Base-by-base conservation (phyloP, 2,888 invertebrate species). In the Belgica antarctica region DNA sequence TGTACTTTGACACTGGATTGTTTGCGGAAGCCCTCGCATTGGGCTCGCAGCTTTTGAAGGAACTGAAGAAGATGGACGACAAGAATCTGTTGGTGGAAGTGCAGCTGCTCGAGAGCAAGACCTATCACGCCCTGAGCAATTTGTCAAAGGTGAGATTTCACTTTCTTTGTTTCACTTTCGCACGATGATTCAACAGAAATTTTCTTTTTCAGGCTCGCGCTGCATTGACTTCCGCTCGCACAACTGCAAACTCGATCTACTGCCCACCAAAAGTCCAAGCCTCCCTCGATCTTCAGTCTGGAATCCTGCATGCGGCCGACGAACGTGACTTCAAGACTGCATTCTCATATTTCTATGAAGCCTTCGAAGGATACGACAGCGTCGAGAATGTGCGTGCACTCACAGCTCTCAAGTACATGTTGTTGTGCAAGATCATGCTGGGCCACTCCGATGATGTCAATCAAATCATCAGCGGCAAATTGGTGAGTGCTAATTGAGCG, bases 281-380 rank as follows among this genome's bases (percentile, higher is more conserved):
- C 7, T 92, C 96, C 8, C 84, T 99, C 41, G 99, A 99, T 81
- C 83, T 97, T 73, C 97, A 98, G 78, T 97, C 98, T 3, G 97
- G 97, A 75, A 96, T 99, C 74, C 83, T 99, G 71, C 99, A 99
- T 82, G 99, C 99, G 8, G 98, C 98, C n/a, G 99, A 99, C 78
- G 99, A 99, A 80, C 89, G 94, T 75, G 99, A 99, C 78, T 99
- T 99, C 80, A 99, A 99, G 85, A 99, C 99, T 71, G 98, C 97
- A 59, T 99, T 96, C 82, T 99, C 98, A 70, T 99, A 99, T 79
- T 99, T 99, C 79, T 99, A 98, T 80, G 99, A 99, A 83, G 97
- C 97, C 12, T 99, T 98, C 80, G 99, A 99, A 83, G 96, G 97
- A 74, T 97, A 94, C 80, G 97, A 97, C 80, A 96, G 95, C 74